Base-by-base conservation (phyloP, 2,797 vertebrate species). In the Glyptemys insculpta region DNA sequence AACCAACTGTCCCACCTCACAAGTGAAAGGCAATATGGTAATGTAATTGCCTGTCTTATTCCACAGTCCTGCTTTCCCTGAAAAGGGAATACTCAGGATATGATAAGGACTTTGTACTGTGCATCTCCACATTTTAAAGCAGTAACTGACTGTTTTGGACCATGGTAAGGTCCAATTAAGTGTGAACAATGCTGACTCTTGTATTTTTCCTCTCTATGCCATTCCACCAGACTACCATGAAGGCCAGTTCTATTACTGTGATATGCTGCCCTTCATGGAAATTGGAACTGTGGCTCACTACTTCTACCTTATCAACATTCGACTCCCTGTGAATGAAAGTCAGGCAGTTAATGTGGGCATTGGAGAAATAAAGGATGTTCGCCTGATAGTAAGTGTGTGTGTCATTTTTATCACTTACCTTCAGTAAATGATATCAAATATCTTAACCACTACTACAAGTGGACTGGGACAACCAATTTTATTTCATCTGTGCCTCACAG, bases 251-350 rank as follows among this genome's bases (percentile, higher is more conserved):
- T 1, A 14, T 50, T 99, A 99, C 11, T 99, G 99, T 25, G 99
- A 99, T 49, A 97, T 98, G 50, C 97, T 99, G 76, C 99, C 99
- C 44, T 99, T 99, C 97, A 99, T 99, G 99, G 99, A 99, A 97
- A 96, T 99, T 0, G 99, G 99, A 68, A 99, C 98, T 0, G 99
- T 99, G 93, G 98, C 99, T 44, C 99, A 99, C 96, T 99, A 99
- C 88, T 99, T 99, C 97, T 99, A 99, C 93, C 99, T 99, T 44
- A 98, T 99, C 92, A 99, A 99, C 98, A 99, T 99, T 96, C 99
- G 99, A 5, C 98, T 99, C 62, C 99, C 99, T 1, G 99, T 99
- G 68, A 99, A 98, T 3, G 99, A 99, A 83, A 98, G 98, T 88
- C 99, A 99, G 97, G 99, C 99, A 91, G 93, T 99, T 82, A 99